Evolutionary conservation across 2,888 invertebrate species (phyloP).

Genomic region (Cecidostiba fungosa): DNA sequence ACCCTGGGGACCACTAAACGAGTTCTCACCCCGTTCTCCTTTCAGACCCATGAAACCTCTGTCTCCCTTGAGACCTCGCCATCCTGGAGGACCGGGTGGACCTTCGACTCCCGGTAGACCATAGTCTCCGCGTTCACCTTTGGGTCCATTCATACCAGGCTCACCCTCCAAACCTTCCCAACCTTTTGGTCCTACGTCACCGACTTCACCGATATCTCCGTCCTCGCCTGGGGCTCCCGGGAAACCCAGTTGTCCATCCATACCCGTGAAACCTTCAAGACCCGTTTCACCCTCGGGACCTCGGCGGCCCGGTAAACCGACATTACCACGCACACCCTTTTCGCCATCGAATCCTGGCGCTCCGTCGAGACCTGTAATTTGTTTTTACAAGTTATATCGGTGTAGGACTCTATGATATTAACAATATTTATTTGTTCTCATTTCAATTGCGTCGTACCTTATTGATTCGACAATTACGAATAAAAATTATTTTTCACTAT

Average conservation of each 20-base stretch:
- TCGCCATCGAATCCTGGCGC: constrained; percentile 78
- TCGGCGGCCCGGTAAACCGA: constrained; percentile 83
- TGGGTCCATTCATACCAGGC: constrained; percentile 87
- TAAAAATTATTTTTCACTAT: constrained; percentile 14
- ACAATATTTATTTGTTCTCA: background rate
- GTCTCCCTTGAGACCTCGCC: constrained; percentile 83
- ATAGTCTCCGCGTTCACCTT: constrained; percentile 87
- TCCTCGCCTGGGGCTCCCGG: constrained; percentile 81
- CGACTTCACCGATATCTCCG: constrained; percentile 84
- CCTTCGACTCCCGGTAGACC: constrained; percentile 86
- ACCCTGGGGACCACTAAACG: constrained; percentile 87
- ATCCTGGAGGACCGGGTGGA: constrained; percentile 83
- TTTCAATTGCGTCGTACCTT: background rate
- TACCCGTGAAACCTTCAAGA: constrained; percentile 78
- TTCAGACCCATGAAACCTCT: constrained; percentile 85
- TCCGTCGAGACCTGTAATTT: constrained; percentile 76
- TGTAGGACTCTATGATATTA: background rate
- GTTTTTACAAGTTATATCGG: background rate
- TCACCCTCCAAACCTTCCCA: constrained; percentile 70
- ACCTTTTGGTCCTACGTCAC: constrained; percentile 85
- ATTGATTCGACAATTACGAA: too few relatives aligned
- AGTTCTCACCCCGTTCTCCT: constrained; percentile 85
- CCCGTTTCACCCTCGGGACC: constrained; percentile 79
- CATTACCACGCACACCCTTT: constrained; percentile 72
- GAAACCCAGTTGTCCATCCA: constrained; percentile 81